Evolutionary conservation across 2,113 vertebrate genomes (phyloP), one percentile per base, ranked within the genome.

Genomic region (Hippocampus zosterae): DNA sequence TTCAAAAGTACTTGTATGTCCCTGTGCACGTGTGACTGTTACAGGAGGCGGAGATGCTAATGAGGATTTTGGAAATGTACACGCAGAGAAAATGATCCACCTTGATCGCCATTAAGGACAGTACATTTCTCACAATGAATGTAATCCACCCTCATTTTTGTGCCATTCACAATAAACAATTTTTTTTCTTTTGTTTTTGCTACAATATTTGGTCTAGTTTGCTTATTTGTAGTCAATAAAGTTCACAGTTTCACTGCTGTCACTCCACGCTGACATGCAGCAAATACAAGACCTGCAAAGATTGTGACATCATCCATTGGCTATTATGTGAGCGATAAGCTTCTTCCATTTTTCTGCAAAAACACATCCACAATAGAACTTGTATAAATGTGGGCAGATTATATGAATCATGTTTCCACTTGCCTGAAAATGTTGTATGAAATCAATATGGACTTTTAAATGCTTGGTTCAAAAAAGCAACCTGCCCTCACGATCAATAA

Each of bases 51-150:
- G 89, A 92, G 55, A 83, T 93, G 75, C 67, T 95, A 76, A 86
- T 89, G 74, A 94, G 94, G 88, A 88, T 94, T 81, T 89, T 96
- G 89, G 89, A 91, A 80, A 94, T 88, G 75, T 94, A 94, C 84
- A 81, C 92, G 73, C 91, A 92, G 62, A 90, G 85, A 89, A 94
- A 88, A 82, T 87, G 65, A 85, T n/a, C 29, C 79, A 42, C 50
- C 44, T 5, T 66, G 67, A 53, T 63, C 40, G 74, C 25, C 79
- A 72, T 77, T 62, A 77, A 78, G 76, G 42, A 10, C 66, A 72
- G 65, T 81, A 48, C 67, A 48, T 71, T 76, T 72, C 69, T 87
- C 75, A 78, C 74, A 67, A 79, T 82, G 80, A 83, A 75, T 87
- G 83, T 83, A 73, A 78, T 80, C 65, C 66, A 67, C 50, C 74